Evolutionary conservation across 2,888 invertebrate genomes (phyloP), one percentile per base, ranked within the genome.

Genomic region (Meteorus cinctellus): DNA sequence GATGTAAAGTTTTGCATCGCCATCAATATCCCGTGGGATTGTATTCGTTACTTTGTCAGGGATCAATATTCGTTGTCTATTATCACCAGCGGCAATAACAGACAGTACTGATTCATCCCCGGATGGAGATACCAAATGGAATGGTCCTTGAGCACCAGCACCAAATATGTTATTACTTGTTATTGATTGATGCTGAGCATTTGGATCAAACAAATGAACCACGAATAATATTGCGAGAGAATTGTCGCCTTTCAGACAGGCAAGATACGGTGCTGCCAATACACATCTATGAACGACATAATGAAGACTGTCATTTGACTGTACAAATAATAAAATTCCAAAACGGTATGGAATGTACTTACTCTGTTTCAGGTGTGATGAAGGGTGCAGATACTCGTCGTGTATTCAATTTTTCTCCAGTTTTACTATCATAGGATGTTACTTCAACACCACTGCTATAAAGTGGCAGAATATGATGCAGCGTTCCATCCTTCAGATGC

Each of bases 191-290:
- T 83, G 82, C 51, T 87, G 81, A 27, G 81, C 80, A 74, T 86
- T 86, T 45, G 83, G 77, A 66, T 87, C 85, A 48, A 89, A 88
- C 76, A 95, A 89, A 85, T 95, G 92, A 29, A 95, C 84, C 12
- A 93, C 92, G 45, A 94, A 91, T 24, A 95, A 86, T 77, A 93
- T 90, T 77, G 90, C 90, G 45, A 92, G 89, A 27, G 89, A 90
- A 73, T 90, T 90, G 6, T 88, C 89, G 16, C 91, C 91, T 0
- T 93, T 92, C 31, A 93, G 81, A 82, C 96, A 96, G 6, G 92
- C 92, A 87, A 93, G 94, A 87, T 92, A 93, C 6, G 93, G 92
- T 1, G 92, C 92, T 45, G 93, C 91, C 71, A 94, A 82, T 8
- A 93, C 86, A 87, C 96, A 96, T 79, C 93, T 93, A 89, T 31